A percentile compares a stretch with the other conserved stretches of the same genome.
Evolutionary conservation across 2,113 vertebrate species (phyloP).

Genomic region (Odocoileus hemionus): DNA sequence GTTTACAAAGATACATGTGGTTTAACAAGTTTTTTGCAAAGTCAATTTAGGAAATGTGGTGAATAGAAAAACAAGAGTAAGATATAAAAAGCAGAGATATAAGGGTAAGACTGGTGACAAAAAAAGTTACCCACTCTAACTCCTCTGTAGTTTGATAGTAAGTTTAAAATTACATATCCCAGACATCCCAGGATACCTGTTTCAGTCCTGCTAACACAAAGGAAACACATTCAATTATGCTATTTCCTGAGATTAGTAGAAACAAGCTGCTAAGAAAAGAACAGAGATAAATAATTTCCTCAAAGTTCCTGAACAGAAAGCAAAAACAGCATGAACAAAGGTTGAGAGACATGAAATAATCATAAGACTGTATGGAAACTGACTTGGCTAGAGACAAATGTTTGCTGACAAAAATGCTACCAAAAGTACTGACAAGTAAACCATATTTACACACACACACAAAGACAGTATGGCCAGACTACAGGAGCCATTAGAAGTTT

Average conservation of each 20-base stretch:
- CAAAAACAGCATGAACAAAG: background rate
- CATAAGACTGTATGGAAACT: background rate
- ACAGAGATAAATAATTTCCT: slow-evolving; percentile 36
- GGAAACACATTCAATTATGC: slow-evolving; percentile 1
- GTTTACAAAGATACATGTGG: background rate
- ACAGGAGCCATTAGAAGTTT: background rate
- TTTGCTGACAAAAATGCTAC: background rate
- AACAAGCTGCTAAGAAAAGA: slow-evolving; percentile 32
- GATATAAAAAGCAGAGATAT: background rate
- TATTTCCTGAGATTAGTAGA: background rate
- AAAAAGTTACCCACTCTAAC: background rate
- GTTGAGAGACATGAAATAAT: background rate
- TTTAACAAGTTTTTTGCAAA: background rate
- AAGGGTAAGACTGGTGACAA: background rate
- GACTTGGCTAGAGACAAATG: background rate
- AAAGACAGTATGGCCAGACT: background rate
- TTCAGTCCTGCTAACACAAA: slow-evolving; percentile 5
- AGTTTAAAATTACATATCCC: background rate
- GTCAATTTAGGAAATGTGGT: background rate
- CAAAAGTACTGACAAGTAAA: background rate
- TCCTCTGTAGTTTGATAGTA: background rate
- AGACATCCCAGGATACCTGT: background rate
- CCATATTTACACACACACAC: background rate
- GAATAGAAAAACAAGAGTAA: background rate
- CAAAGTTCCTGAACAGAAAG: background rate